Percentiles rank a stretch among this genome's conserved stretches.
phyloP scores from a whole-genome alignment of 2,113 vertebrate genomes.

The Hydropotes inermis region DNA sequence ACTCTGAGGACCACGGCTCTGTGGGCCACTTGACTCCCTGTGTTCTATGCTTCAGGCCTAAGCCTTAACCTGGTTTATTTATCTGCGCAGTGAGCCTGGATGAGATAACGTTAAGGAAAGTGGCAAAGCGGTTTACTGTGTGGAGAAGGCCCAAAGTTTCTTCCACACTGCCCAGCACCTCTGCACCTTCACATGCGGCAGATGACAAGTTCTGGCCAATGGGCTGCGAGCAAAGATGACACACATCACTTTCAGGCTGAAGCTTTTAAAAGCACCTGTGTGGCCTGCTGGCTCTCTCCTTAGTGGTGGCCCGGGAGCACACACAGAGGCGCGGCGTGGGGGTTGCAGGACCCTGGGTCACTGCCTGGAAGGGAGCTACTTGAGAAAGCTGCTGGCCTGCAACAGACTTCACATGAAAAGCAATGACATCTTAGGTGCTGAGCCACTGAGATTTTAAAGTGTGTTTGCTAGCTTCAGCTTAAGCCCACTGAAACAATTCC shows the following conservation, averaged over 20 bases:
- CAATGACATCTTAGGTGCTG: background rate
- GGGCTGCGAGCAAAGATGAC: background rate
- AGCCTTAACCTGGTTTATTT: background rate
- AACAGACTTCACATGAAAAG: background rate
- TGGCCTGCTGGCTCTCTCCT: background rate
- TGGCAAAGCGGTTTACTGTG: background rate
- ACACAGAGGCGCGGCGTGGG: fast-evolving
- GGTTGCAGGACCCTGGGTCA: background rate
- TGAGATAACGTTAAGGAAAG: background rate
- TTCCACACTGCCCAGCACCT: background rate
- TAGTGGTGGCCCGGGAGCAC: background rate
- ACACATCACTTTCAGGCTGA: background rate
- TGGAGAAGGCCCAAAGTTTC: background rate
- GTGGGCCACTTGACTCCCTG: background rate
- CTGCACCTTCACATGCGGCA: no score
- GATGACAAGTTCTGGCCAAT: background rate
- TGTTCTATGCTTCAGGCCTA: background rate
- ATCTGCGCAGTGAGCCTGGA: background rate
- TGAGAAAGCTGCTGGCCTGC: background rate
- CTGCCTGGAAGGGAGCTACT: background rate
- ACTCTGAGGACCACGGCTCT: background rate
- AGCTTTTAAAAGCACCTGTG: background rate
- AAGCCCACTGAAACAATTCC: background rate
- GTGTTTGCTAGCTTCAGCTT: background rate
- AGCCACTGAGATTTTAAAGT: background rate